A percentile compares a stretch with the other conserved stretches of the same genome.
Evolutionary conservation across 1,140 invertebrate species (phyloP).

Genomic region (Drosophila rufa): DNA sequence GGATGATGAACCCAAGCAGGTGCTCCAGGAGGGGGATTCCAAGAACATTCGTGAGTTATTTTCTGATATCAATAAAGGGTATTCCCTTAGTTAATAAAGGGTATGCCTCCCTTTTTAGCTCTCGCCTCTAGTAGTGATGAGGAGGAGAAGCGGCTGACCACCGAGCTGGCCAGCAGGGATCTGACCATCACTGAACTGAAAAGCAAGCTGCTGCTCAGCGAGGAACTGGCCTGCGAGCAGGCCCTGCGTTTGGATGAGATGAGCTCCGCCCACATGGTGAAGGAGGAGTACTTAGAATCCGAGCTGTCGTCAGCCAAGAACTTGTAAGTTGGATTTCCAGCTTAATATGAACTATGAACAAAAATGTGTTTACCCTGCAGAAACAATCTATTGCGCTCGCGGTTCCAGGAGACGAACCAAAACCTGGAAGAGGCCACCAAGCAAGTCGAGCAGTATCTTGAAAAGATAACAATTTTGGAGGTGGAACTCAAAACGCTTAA

Average conservation of each 20-base stretch:
- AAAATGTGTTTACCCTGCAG: too few species aligned
- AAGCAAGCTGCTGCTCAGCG: neutral
- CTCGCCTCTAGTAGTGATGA: too few species aligned
- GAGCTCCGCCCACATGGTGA: neutral
- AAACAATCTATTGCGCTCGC: neutral
- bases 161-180: neutral
- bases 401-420: constrained; percentile 7
- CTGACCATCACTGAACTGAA: constrained; percentile 3
- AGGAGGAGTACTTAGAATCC: neutral
- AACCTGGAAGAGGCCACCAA: neutral
- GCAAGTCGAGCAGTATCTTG: neutral
- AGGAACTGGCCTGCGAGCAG: constrained; percentile 1
- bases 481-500: neutral
- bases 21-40: constrained; percentile 53
- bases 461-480: constrained; percentile 6
- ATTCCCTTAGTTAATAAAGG: too few species aligned
- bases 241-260: constrained; percentile 9
- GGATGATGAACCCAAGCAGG: constrained; percentile 42
- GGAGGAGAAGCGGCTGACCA: neutral
- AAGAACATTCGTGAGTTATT: constrained; percentile 41
- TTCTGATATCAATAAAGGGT: too few species aligned
- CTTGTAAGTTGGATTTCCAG: constrained; percentile 18
- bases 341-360: too few species aligned
- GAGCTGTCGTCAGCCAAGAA: constrained; percentile 7
- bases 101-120: neutral